Percentiles rank a stretch among this genome's conserved stretches.
These are phyloP conservation scores for Agrotis exclamationis DNA, from an alignment of 2,888 invertebrate genomes.

Conservation along the genomic window DNA sequence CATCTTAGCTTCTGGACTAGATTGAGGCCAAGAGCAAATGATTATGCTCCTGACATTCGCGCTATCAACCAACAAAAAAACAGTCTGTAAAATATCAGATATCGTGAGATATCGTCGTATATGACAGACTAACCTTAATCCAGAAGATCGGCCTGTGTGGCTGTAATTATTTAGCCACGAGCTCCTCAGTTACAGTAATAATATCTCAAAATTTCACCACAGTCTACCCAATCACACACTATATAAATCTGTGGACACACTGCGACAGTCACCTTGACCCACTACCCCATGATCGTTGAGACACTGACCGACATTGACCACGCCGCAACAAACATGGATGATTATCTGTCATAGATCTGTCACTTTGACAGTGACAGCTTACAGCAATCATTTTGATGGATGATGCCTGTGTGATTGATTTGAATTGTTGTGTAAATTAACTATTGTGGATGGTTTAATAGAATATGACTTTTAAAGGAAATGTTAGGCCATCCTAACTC, in stretches of 20 bases:
- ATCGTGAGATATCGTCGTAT: too few relatives aligned
- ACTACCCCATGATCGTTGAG: slow-evolving; percentile 27
- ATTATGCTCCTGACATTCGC: too few relatives aligned
- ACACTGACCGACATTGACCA: slow-evolving; percentile 54
- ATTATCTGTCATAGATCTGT: slow-evolving; percentile 26
- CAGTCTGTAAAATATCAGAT: too few relatives aligned
- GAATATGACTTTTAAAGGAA: neutral
- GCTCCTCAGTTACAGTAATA: too few relatives aligned
- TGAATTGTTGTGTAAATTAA: slow-evolving; percentile 10
- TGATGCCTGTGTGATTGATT: slow-evolving; percentile 24
- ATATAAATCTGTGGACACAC: slow-evolving; percentile 7
- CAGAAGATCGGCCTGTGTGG: too few relatives aligned
- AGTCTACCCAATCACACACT: neutral
- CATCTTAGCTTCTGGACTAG: too few relatives aligned
- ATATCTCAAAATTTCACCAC: slow-evolving; percentile 3
- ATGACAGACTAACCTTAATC: too few relatives aligned
- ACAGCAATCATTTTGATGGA: slow-evolving; percentile 29
- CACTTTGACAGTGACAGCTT: slow-evolving; percentile 21
- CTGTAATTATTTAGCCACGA: too few relatives aligned
- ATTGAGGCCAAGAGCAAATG: too few relatives aligned
- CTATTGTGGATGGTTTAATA: neutral
- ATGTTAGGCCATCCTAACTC: neutral
- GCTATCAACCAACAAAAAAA: too few relatives aligned
- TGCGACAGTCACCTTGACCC: slow-evolving; percentile 37
- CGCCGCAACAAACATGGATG: slow-evolving; percentile 29